Percentiles rank a stretch among this genome's conserved stretches.
These are phyloP conservation scores for Drosophila tripunctata DNA, from an alignment of 2,888 invertebrate species.

Conservation along the genomic window DNA sequence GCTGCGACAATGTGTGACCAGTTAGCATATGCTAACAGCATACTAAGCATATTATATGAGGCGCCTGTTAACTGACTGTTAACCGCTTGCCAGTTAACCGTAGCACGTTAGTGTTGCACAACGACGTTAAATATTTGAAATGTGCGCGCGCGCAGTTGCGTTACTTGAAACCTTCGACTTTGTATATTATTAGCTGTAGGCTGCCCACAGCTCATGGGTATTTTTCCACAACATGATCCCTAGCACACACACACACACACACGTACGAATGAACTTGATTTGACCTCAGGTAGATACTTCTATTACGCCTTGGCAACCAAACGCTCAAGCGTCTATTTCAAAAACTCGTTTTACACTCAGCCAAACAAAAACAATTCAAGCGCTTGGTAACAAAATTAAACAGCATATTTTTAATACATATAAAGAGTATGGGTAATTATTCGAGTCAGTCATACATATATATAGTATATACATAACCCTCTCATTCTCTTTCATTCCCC, in stretches of 20 bases:
- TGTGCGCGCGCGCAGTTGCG: not conserved
- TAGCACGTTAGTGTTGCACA: slow-evolving; percentile 6
- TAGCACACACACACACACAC: slow-evolving; percentile 13
- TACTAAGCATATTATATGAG: not conserved
- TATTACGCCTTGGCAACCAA: slow-evolving; percentile 58
- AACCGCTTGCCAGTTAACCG: slow-evolving; percentile 12
- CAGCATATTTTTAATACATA: slow-evolving; percentile 14
- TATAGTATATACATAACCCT: not conserved
- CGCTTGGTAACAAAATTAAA: slow-evolving; percentile 57
- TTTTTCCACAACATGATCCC: slow-evolving; percentile 51
- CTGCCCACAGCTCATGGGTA: slow-evolving; percentile 18
- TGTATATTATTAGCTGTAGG: not conserved
- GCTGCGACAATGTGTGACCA: slow-evolving; percentile 40
- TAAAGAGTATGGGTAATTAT: slow-evolving; percentile 35
- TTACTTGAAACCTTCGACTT: not conserved
- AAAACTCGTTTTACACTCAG: slow-evolving; percentile 65
- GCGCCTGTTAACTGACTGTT: not conserved
- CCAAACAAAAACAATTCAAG: slow-evolving; percentile 46
- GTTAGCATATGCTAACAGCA: not conserved
- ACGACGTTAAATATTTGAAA: not conserved
- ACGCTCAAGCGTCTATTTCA: slow-evolving; percentile 26
- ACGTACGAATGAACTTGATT: slow-evolving; percentile 40
- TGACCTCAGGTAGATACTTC: slow-evolving; percentile 66
- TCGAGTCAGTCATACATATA: slow-evolving; percentile 8
- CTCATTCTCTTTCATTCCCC: slow-evolving; percentile 7